Percentiles rank a stretch among this genome's conserved stretches.
Conservation (phyloP, 2,888 invertebrate genomes). For the Hypselothyrea guttata region DNA sequence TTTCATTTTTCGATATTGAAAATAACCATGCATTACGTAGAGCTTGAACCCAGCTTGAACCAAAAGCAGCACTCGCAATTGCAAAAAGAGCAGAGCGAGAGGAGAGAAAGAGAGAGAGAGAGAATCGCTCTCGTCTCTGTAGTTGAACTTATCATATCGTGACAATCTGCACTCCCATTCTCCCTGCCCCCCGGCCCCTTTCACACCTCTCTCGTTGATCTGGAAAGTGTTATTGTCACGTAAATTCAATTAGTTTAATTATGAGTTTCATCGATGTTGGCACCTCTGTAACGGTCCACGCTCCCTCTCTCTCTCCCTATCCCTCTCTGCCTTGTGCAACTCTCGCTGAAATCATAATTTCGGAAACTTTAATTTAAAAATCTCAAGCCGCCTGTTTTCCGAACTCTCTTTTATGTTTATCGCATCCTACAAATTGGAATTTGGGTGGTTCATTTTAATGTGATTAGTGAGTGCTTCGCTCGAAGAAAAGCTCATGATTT, state of each 20-base stretch:
- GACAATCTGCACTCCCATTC: slow-evolving; percentile 49
- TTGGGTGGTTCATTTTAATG: slow-evolving; percentile 33
- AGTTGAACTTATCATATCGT: slow-evolving; percentile 60
- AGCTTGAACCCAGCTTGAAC: slow-evolving; percentile 44
- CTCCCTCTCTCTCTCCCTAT: neutral
- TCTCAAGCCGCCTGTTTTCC: slow-evolving; percentile 17
- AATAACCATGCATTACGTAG: slow-evolving; percentile 75
- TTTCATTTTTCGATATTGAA: slow-evolving; percentile 79
- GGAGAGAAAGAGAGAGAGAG: neutral
- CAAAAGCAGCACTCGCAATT: slow-evolving; percentile 5
- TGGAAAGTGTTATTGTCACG: slow-evolving; percentile 75
- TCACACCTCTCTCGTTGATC: neutral
- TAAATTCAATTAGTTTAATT: slow-evolving; percentile 76
- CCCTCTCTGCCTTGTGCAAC: neutral
- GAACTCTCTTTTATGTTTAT: neutral
- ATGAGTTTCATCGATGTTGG: slow-evolving; percentile 71
- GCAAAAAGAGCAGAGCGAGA: slow-evolving; percentile 6
- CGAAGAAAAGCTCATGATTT: slow-evolving; percentile 3
- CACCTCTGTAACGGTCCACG: slow-evolving; percentile 54
- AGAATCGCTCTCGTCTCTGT: neutral
- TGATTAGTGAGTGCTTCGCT: slow-evolving; percentile 11
- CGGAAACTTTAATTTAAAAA: slow-evolving; percentile 25
- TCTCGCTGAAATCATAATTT: slow-evolving; percentile 8
- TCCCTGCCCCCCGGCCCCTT: slow-evolving; percentile 12
- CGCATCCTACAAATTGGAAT: slow-evolving; percentile 21